A percentile compares a stretch with the other conserved stretches of the same genome.
These are phyloP conservation scores for Anas bahamensis DNA, from an alignment of 2,797 vertebrate species.

Conservation along the genomic window DNA sequence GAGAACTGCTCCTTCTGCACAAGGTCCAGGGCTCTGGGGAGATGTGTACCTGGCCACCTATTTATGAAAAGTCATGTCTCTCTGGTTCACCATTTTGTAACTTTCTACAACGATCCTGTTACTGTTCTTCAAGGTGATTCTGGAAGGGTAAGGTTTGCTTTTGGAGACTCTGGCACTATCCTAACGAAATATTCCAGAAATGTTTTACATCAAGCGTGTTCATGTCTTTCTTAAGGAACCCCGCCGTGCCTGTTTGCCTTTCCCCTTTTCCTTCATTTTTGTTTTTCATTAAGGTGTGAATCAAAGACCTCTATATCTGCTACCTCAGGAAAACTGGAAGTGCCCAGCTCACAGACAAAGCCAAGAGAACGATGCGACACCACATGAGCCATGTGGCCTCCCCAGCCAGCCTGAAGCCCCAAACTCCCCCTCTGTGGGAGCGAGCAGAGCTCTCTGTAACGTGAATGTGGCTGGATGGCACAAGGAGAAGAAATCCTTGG, in stretches of 20 bases:
- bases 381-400: not conserved
- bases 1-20: not conserved
- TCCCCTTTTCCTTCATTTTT: not conserved
- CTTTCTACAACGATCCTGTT: not conserved
- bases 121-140: not conserved
- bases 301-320: conserved; percentile 31
- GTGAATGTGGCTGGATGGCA: not conserved
- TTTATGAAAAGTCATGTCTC: not conserved
- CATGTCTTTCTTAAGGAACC: not conserved
- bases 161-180: not conserved
- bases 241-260: not conserved
- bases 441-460: not conserved
- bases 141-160: not conserved
- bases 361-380: not conserved
- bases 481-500: not conserved
- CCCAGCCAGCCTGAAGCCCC: not conserved
- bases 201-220: not conserved
- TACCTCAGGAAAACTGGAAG: conserved; percentile 72
- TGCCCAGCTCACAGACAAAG: not conserved
- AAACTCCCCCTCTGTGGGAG: not conserved
- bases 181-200: not conserved
- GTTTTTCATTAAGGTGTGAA: conserved; percentile 7
- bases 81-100: not conserved
- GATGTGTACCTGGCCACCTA: not conserved
- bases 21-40: not conserved